Evolutionary conservation across 30 jellyfish, hydroid and myxozoan species (phyloP), one percentile per base, ranked within the genome.

Genomic region (Mastigias papua): DNA sequence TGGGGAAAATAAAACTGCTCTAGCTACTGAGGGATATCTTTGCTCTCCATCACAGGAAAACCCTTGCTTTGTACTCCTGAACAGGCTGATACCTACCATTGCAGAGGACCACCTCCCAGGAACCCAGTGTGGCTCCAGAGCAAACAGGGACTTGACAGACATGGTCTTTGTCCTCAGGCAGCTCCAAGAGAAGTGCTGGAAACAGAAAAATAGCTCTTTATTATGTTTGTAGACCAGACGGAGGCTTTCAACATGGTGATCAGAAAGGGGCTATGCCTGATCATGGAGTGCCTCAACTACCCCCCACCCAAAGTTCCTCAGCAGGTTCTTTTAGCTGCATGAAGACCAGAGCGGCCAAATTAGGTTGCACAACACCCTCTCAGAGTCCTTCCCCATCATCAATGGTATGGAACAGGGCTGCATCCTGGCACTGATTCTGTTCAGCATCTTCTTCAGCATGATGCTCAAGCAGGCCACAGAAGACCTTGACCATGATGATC

Each of bases 121-220:
- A 57, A 28, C 66, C 11, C 80, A 76, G 80, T 76, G 48, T 31
- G 50, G 84, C 48, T 48, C 48, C 32, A 30, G 88, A 49, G 50
- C 50, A 2, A 57, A 48, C 80, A 49, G 58, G 21, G 26, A 86
- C 88, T 48, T 86, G 3, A 46, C 50, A 30, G 88, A 76, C 80
- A 21, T n/a, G 80, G 57, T 76, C n/a, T 76, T 76, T 31, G 88
- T 76, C 60, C 60, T 57, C 48, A 73, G 66, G 20, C 88, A 48
- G 50, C 80, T 76, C 26, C 88, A 29, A 23, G 88, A 76, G 58
- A 51, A 76, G 66, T 76, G 88, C 51, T 80, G 88, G 21, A 33
- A 76, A 86, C 88, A 76, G 58, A 23, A 76, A 28, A 49, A 17
- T 5, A 86, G 19, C 88, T 57, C 3, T 76, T 3, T 15, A 17